Percentiles rank a stretch among this genome's conserved stretches.
Evolutionary conservation across 2,113 vertebrate species (phyloP).

Genomic region (Probosciger aterrimus): DNA sequence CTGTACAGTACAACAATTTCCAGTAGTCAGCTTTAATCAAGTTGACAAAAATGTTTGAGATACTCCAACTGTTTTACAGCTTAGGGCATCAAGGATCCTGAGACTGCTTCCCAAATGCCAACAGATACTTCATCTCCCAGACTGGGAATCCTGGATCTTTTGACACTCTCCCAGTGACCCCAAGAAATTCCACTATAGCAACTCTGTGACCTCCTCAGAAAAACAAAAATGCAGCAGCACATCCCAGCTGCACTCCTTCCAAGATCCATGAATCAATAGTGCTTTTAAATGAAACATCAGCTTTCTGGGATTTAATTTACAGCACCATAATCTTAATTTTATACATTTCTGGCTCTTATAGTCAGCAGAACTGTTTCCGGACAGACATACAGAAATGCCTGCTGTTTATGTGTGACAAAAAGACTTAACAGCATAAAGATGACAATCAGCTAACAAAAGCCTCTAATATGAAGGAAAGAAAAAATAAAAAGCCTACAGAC

Average conservation of each 20-base stretch:
- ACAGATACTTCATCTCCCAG: not conserved
- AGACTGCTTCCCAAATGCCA: not conserved
- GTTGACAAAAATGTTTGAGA: not conserved
- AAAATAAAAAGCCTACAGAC: not conserved
- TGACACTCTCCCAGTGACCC: not conserved
- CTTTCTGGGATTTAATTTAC: not conserved
- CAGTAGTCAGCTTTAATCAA: conserved; percentile 14
- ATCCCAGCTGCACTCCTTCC: not conserved
- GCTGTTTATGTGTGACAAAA: not conserved
- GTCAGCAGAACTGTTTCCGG: not conserved
- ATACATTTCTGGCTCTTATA: not conserved
- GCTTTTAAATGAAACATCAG: not conserved
- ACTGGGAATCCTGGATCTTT: not conserved
- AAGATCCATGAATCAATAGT: not conserved
- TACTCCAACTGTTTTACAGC: not conserved
- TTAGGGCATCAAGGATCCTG: not conserved
- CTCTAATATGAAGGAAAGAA: not conserved
- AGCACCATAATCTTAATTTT: not conserved
- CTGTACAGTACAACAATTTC: not conserved
- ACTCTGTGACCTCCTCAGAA: not conserved
- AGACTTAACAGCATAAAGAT: not conserved
- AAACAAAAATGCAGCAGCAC: not conserved
- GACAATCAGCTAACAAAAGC: not conserved
- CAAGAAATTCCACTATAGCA: conserved; percentile 14
- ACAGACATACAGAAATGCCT: not conserved